A percentile compares a stretch with the other conserved stretches of the same genome.
phyloP scores from a whole-genome alignment of 2,113 vertebrate species.

The Corythoichthys intestinalis region DNA sequence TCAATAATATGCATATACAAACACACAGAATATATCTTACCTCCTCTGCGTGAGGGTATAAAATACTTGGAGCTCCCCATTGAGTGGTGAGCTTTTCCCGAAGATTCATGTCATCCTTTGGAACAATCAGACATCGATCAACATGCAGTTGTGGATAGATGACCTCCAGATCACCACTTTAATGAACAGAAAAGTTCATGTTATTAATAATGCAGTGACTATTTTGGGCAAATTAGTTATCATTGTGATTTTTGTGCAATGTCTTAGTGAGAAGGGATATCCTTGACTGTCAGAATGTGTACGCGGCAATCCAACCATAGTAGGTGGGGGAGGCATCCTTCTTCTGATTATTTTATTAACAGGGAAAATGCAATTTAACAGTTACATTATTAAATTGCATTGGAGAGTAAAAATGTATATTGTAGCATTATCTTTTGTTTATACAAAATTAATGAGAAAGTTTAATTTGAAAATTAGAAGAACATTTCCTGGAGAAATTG shows the following conservation, averaged over 20 bases:
- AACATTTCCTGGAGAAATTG: too few species aligned
- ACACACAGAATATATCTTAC: slow-evolving; percentile 38
- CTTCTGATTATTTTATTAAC: not conserved
- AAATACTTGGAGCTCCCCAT: slow-evolving; percentile 58
- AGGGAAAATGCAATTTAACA: not conserved
- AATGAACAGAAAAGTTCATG: slow-evolving; percentile 20
- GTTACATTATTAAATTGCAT: too few species aligned
- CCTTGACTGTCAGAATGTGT: not conserved
- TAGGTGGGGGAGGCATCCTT: not conserved
- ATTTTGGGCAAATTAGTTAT: not conserved
- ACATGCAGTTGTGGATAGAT: slow-evolving; percentile 62
- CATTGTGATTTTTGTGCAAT: not conserved
- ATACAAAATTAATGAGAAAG: too few species aligned
- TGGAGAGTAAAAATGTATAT: too few species aligned
- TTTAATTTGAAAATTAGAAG: too few species aligned
- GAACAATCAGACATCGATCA: slow-evolving; percentile 46
- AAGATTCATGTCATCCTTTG: slow-evolving; percentile 22
- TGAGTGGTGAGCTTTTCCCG: slow-evolving; percentile 62
- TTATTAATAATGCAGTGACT: not conserved
- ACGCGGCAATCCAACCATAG: not conserved
- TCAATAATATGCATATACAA: not conserved
- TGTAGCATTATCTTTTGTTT: too few species aligned
- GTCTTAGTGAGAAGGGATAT: not conserved
- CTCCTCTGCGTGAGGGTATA: slow-evolving; percentile 45
- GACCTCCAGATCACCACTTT: slow-evolving; percentile 60